Conservation (phyloP, 1,140 invertebrate genomes). For the Neuroterus valhalla region DNA sequence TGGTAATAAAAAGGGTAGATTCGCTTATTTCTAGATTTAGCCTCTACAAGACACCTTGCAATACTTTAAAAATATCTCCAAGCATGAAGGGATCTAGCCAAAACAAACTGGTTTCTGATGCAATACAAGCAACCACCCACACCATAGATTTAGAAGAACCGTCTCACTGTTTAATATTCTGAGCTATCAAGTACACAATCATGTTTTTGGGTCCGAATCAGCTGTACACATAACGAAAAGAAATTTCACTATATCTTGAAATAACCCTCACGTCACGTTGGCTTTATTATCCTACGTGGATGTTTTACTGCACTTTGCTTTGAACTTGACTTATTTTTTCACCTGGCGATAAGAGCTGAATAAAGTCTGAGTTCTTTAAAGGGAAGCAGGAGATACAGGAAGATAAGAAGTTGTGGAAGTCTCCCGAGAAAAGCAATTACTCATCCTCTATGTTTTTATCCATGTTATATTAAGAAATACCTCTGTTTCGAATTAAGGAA, state of each 20-base stretch:
- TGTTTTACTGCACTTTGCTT: neutral
- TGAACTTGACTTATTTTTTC: neutral
- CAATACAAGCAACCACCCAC: neutral
- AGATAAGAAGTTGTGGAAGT: neutral
- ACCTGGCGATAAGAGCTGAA: neutral
- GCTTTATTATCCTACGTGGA: neutral
- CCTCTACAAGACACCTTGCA: no score
- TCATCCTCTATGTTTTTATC: no score
- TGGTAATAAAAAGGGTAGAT: no score
- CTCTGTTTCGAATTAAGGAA: no score
- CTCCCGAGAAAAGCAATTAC: no score
- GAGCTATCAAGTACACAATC: neutral
- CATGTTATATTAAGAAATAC: no score
- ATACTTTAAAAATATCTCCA: neutral
- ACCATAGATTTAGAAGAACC: neutral
- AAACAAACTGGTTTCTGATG: neutral
- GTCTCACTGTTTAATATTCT: neutral
- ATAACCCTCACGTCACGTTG: neutral
- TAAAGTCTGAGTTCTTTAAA: neutral
- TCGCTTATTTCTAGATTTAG: no score
- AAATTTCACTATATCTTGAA: neutral
- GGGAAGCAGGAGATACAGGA: neutral
- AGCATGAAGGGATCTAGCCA: neutral
- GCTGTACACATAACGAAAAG: neutral
- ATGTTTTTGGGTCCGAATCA: neutral